Base-by-base conservation (phyloP, 1,140 invertebrate genomes). In the Lepidurus couesii region DNA sequence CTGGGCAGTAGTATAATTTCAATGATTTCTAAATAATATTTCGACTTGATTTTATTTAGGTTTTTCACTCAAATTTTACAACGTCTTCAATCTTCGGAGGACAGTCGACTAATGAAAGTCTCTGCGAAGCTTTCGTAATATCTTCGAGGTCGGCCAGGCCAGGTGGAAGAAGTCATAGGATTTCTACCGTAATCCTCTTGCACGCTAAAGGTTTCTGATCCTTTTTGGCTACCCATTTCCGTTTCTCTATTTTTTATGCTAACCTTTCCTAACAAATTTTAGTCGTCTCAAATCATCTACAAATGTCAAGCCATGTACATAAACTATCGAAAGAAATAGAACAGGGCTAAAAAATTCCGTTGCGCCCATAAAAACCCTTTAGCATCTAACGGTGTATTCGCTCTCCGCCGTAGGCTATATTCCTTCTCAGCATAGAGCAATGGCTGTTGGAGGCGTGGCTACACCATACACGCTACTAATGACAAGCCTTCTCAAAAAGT, bases 141-240 rank as follows among this genome's bases (percentile, higher is more conserved):
- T 65, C 53, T 65, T 65, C 53, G 53, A 65, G 13, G 16, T 65
- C 53, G 53, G 16, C 21, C n/a, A 65, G 13, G 21, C 53, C 53
- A 65, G 53, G 53, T 65, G 53, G 53, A 65, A 65, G 53, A 65
- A 65, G 53, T 65, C 53, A 65, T 65, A 65, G 16, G 53, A 65
- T 65, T 65, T 65, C 53, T 65, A 65, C 16, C 53, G 53, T 65
- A 65, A 65, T 65, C 53, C 53, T 65, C 53, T 65, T 65, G 53
- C 53, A 65, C 21, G 53, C 53, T 16, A 1, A 21, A 65, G 53
- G 53, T 16, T 65, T 65, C 53, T 65, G 53, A 65, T 65, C 53
- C 53, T 21, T 65, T 65, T 65, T 65, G 53, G 53, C 16, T n/a
- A 7, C 21, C 53, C 53, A 21, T 65, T 65, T 13, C 53, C 53